A percentile compares a stretch with the other conserved stretches of the same genome.
phyloP scores from a whole-genome alignment of 2,888 invertebrate genomes.

The Cheilosia urbana region DNA sequence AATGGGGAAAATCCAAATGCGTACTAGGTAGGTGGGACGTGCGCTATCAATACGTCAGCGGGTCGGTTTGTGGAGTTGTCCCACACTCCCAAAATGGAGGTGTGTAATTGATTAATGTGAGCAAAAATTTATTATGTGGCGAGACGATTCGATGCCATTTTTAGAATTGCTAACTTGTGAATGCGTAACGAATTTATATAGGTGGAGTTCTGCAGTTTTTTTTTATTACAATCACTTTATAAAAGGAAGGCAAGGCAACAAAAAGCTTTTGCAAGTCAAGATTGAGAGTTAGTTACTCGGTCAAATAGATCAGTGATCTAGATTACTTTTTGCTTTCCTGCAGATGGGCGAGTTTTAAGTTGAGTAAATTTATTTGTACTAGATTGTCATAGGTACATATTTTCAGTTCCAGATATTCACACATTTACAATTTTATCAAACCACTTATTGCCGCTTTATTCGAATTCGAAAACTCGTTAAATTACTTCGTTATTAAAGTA shows the following conservation, averaged over 20 bases:
- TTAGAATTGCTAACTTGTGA: slow-evolving; percentile 40
- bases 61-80: slow-evolving; percentile 32
- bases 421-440: too few relatives aligned
- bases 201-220: not conserved
- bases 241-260: not conserved
- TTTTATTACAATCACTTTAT: not conserved
- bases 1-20: slow-evolving; percentile 59
- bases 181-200: slow-evolving; percentile 22
- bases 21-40: slow-evolving; percentile 32
- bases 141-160: slow-evolving; percentile 38
- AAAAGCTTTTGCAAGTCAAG: not conserved
- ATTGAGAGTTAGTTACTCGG: too few relatives aligned
- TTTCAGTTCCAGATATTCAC: too few relatives aligned
- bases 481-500: too few relatives aligned
- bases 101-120: slow-evolving; percentile 49
- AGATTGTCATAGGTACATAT: too few relatives aligned
- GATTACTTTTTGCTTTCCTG: too few relatives aligned
- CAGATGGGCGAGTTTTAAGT: too few relatives aligned
- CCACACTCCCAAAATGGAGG: slow-evolving; percentile 43
- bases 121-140: slow-evolving; percentile 21
- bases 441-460: too few relatives aligned
- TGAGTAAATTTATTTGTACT: too few relatives aligned
- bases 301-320: too few relatives aligned
- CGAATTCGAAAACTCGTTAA: too few relatives aligned
- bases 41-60: slow-evolving; percentile 58